Percentiles rank a stretch among this genome's conserved stretches.
Conservation (phyloP, 2,888 invertebrate genomes). For the Cremastobaeus sp. region DNA sequence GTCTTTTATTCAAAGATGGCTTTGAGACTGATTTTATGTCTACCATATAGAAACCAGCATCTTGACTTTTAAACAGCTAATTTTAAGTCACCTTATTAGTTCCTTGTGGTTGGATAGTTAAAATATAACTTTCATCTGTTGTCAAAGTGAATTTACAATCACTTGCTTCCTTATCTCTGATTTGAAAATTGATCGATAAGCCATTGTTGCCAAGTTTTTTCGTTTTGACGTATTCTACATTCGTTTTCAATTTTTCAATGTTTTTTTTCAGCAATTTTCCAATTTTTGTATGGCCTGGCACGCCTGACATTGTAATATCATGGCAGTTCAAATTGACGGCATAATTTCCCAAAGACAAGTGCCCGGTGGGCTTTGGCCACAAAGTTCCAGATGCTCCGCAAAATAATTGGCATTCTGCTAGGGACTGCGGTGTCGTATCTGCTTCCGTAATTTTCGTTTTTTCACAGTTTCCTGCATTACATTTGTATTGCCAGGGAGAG, state of each 20-base stretch:
- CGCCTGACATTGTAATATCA: conserved; percentile 19
- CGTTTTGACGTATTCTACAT: too few relatives aligned
- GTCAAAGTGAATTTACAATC: conserved; percentile 74
- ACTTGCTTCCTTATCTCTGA: too few relatives aligned
- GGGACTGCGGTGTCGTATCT: not conserved
- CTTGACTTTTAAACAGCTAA: conserved; percentile 3
- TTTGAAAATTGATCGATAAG: too few relatives aligned
- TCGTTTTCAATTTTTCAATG: too few relatives aligned
- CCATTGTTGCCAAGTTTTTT: too few relatives aligned
- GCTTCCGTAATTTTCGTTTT: conserved; percentile 65
- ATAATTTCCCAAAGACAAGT: conserved; percentile 5
- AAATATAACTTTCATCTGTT: conserved; percentile 80
- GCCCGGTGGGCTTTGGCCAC: conserved; percentile 34
- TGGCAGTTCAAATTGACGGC: conserved; percentile 2
- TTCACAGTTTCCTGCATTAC: conserved; percentile 68
- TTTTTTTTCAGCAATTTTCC: too few relatives aligned
- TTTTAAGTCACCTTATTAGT: conserved; percentile 7
- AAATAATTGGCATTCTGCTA: conserved; percentile 26
- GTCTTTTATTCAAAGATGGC: too few relatives aligned
- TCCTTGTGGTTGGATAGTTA: conserved; percentile 61
- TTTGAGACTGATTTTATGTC: too few relatives aligned
- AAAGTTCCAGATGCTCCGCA: conserved; percentile 18
- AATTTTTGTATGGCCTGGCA: too few relatives aligned
- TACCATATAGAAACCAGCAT: too few relatives aligned
- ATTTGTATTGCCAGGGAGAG: conserved; percentile 73